phyloP scores from a whole-genome alignment of 2,888 invertebrate species.

The Patella ulyssiponensis region DNA sequence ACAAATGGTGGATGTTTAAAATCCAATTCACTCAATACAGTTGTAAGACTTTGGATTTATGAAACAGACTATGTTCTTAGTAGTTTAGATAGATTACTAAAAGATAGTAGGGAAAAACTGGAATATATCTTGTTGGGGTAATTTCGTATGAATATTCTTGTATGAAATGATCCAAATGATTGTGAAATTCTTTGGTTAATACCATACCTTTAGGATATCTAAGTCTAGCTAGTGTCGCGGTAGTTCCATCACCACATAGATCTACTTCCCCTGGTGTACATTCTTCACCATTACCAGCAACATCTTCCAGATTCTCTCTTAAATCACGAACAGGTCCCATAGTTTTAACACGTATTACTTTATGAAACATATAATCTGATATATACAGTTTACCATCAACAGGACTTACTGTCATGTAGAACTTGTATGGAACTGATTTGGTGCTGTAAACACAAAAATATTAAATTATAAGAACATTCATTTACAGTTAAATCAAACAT shows the following conservation, averaged over 20 bases:
- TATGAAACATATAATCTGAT: conserved; percentile 84
- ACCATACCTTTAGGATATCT: conserved; percentile 86
- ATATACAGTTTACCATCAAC: conserved; percentile 96
- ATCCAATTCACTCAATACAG: no score
- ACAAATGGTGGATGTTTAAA: no score
- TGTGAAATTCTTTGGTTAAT: not conserved
- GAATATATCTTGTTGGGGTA: no score
- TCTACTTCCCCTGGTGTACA: conserved; percentile 78
- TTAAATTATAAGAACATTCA: no score
- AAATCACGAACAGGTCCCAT: conserved; percentile 71
- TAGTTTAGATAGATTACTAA: no score
- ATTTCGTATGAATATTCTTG: not conserved
- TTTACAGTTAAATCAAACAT: no score
- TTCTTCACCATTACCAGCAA: conserved; percentile 94
- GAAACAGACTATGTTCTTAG: no score
- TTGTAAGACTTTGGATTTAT: no score
- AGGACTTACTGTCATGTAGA: conserved; percentile 95
- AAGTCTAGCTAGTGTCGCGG: conserved; percentile 90
- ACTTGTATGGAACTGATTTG: conserved; percentile 96
- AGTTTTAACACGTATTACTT: conserved; percentile 69
- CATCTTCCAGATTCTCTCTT: conserved; percentile 87
- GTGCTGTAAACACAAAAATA: conserved; percentile 78
- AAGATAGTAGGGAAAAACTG: no score
- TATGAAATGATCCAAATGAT: not conserved
- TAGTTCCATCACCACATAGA: conserved; percentile 95